Percentiles rank a stretch among this genome's conserved stretches.
phyloP scores from a whole-genome alignment of 2,888 invertebrate species.

The Heterodera filipjevi region DNA sequence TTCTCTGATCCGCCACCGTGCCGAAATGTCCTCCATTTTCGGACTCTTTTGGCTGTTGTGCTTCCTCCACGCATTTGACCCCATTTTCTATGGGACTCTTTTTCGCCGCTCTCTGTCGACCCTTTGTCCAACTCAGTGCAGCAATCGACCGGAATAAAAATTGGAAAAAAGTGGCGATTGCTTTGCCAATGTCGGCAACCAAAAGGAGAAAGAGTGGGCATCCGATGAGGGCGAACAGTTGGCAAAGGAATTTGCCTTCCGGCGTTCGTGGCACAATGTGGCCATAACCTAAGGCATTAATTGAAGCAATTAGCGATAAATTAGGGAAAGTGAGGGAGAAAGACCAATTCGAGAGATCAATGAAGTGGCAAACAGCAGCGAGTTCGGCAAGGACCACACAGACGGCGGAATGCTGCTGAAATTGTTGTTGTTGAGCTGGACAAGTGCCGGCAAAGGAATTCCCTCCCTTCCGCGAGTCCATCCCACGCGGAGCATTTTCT shows the following conservation, averaged over 20 bases:
- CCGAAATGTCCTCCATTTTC: background rate
- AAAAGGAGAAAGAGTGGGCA: slow-evolving; percentile 19
- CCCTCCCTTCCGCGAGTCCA: background rate
- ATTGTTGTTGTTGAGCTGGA: background rate
- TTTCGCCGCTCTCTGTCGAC: background rate
- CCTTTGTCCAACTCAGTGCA: background rate
- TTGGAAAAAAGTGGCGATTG: slow-evolving; percentile 6
- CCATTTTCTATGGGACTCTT: background rate
- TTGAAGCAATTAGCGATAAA: background rate
- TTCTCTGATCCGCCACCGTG: background rate
- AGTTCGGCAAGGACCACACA: slow-evolving; percentile 6
- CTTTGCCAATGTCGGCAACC: slow-evolving; percentile 11
- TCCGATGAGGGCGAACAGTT: slow-evolving; percentile 21
- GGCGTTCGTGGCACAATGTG: slow-evolving; percentile 19
- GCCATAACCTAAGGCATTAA: slow-evolving; percentile 13
- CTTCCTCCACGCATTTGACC: background rate
- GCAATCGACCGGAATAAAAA: slow-evolving; percentile 4
- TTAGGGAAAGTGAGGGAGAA: background rate
- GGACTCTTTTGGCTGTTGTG: background rate
- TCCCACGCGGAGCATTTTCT: background rate
- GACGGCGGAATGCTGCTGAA: background rate
- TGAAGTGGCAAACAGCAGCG: slow-evolving; percentile 15
- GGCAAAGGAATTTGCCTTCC: slow-evolving; percentile 7
- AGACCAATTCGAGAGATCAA: slow-evolving; percentile 22
- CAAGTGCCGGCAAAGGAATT: background rate